Evolutionary conservation across 1,140 invertebrate species (phyloP).

Genomic region (Apis cerana): DNA sequence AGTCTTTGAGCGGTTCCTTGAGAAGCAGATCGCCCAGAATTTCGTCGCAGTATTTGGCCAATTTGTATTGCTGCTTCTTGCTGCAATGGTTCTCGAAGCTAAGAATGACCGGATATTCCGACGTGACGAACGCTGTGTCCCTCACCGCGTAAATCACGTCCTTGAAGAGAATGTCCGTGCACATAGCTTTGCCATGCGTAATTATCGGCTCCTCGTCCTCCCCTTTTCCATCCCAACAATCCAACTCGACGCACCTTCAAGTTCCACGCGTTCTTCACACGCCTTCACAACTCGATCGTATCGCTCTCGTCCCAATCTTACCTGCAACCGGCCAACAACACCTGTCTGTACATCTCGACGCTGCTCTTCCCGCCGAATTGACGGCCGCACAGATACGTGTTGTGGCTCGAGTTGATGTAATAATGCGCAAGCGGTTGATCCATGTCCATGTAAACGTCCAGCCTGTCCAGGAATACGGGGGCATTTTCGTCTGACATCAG

Average conservation of each 20-base stretch:
- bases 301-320: constrained; percentile 70
- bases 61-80: constrained; percentile 98
- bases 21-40: constrained; percentile 95
- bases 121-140: constrained; percentile 99
- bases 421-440: constrained; percentile 98
- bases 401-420: constrained; percentile 99
- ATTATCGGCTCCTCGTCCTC: constrained; percentile 99
- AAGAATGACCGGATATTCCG: constrained; percentile 98
- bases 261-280: too few relatives aligned
- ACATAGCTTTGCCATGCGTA: constrained; percentile 99
- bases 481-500: constrained; percentile 99
- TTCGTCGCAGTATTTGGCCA: constrained; percentile 99
- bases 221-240: constrained; percentile 99
- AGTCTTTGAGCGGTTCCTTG: constrained; percentile 93
- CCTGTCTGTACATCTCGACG: constrained; percentile 99
- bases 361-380: constrained; percentile 98
- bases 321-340: constrained; percentile 96
- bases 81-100: constrained; percentile 99
- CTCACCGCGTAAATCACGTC: constrained; percentile 98
- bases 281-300: too few relatives aligned
- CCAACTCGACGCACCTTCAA: constrained; percentile 96
- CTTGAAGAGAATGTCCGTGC: constrained; percentile 99
- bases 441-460: constrained; percentile 99
- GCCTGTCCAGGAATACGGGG: constrained; percentile 97
- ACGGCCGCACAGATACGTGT: constrained; percentile 97